Percentiles rank a stretch among this genome's conserved stretches.
Conservation (phyloP, 30 jellyfish, hydroid and myxozoan species). For the Morbakka virulenta region DNA sequence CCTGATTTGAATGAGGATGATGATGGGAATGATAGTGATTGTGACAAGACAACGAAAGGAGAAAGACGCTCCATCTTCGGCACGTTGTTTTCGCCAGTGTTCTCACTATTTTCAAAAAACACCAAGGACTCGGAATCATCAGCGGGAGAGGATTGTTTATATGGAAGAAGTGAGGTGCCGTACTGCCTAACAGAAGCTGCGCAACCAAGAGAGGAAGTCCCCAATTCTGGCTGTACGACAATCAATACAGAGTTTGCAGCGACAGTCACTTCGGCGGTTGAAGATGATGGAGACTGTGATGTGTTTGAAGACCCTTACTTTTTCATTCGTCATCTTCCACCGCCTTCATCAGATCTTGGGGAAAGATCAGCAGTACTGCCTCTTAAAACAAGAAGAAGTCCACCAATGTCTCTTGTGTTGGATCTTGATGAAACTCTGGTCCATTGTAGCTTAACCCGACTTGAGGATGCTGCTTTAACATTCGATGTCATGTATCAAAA, state of each 20-base stretch:
- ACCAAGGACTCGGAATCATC: constrained; percentile 38
- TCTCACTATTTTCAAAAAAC: constrained; percentile 72
- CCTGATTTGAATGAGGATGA: background rate
- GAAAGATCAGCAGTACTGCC: constrained; percentile 83
- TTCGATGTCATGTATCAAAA: constrained; percentile 81
- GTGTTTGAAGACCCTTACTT: constrained; percentile 79
- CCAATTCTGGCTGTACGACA: background rate
- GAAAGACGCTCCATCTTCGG: constrained; percentile 81
- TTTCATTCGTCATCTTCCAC: constrained; percentile 78
- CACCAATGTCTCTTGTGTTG: constrained; percentile 79
- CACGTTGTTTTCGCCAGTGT: constrained; percentile 92
- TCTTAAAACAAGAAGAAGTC: constrained; percentile 81
- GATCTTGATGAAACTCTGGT: constrained; percentile 97
- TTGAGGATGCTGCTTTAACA: constrained; percentile 81
- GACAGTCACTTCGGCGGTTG: constrained; percentile 33
- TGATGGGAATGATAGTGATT: constrained; percentile 9
- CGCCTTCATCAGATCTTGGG: constrained; percentile 70
- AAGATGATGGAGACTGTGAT: constrained; percentile 51
- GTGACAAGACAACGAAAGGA: constrained; percentile 12
- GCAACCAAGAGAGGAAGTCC: background rate
- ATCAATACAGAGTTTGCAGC: constrained; percentile 24
- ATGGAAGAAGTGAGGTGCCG: constrained; percentile 23
- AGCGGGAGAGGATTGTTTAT: constrained; percentile 44
- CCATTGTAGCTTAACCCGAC: constrained; percentile 83
- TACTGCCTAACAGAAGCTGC: constrained; percentile 13